phyloP scores from a whole-genome alignment of 2,888 invertebrate species.

The Brachylomia viminalis region DNA sequence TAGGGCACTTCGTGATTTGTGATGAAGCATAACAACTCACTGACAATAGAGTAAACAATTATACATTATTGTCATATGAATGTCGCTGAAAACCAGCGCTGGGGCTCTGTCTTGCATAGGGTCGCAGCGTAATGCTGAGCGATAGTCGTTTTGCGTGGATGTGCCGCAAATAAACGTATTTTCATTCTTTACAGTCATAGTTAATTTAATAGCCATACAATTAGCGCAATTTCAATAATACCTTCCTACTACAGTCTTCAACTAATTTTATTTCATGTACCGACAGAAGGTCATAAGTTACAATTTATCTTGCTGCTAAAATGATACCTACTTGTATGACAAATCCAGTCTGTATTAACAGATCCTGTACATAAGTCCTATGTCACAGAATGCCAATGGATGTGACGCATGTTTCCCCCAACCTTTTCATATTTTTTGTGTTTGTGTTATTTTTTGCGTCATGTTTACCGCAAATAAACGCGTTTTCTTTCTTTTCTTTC shows the following conservation, averaged over 20 bases:
- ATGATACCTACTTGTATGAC: neutral
- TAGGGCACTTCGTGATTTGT: no score
- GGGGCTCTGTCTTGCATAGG: no score
- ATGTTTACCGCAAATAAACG: no score
- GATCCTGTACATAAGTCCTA: neutral
- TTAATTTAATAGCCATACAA: neutral
- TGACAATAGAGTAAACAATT: neutral
- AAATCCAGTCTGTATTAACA: neutral
- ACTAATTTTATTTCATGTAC: neutral
- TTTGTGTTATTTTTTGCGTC: no score
- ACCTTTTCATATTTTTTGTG: no score
- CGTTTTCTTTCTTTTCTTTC: no score
- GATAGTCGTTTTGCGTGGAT: no score
- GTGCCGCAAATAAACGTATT: no score
- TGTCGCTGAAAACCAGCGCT: no score
- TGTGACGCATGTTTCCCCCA: no score
- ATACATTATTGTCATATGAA: no score
- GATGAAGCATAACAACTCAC: neutral
- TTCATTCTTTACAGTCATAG: neutral
- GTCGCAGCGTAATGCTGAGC: no score
- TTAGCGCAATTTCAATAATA: neutral
- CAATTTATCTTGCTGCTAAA: neutral
- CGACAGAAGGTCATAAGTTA: neutral
- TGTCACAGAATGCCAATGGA: neutral
- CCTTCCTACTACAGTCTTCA: neutral